Base-by-base conservation (phyloP, 2,888 invertebrate genomes). In the Trilocha varians region DNA sequence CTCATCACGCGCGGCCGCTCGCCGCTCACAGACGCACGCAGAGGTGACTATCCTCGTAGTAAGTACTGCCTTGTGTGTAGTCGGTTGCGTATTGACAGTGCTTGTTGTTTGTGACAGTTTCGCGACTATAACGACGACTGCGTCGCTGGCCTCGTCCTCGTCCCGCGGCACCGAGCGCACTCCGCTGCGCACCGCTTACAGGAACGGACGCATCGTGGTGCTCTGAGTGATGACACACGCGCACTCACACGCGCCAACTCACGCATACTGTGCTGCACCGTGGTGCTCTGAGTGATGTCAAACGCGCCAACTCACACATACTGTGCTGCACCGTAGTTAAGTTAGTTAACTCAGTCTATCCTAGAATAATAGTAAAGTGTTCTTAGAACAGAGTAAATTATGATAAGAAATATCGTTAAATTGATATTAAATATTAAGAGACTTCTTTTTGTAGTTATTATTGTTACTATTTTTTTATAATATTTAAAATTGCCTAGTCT, bases 241-340 rank as follows among this genome's bases (percentile, higher is more conserved):
- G 8, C 14, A 13, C 6, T 33, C 17, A 33, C 17, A 14, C n/a
- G n/a, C n/a, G n/a, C n/a, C n/a, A n/a, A n/a, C n/a, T n/a, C n/a
- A n/a, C n/a, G n/a, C n/a, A n/a, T n/a, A n/a, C n/a, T n/a, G n/a
- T n/a, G n/a, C n/a, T n/a, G 64, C 17, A 60, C 72, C 41, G 67
- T 70, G 38, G 44, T 71, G 3, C 42, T 71, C 49, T 68, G 53
- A 18, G 3, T 32, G 4, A 16, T 44, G 18, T 38, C 6, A 18
- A 15, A 14, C n/a, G n/a, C n/a, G n/a, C n/a, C n/a, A n/a, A n/a
- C n/a, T n/a, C n/a, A n/a, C n/a, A n/a, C n/a, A n/a, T n/a, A n/a
- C n/a, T n/a, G n/a, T n/a, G n/a, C n/a, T n/a, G 64, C 17, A 60
- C 72, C 41, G 67, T 70, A 38, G 44, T 71, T n/a, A n/a, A n/a